Base-by-base conservation (phyloP, 2,113 vertebrate species). In the Panthera tigris region DNA sequence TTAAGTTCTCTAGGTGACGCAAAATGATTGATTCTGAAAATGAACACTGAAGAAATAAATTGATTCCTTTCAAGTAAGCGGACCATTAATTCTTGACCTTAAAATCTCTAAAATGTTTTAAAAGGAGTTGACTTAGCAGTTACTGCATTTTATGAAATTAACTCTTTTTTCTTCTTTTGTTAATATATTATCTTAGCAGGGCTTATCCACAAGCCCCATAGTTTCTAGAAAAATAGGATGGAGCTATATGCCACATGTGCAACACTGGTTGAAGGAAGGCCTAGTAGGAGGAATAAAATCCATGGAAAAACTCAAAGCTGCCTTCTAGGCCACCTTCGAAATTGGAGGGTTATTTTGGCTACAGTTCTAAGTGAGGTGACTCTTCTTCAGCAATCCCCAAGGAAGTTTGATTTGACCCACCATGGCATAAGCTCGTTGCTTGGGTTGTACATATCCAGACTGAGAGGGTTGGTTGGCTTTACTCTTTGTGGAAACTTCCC, bases 11-110 rank as follows among this genome's bases (percentile, higher is more conserved):
- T 95, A 97, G 97, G 97, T 97, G 87, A 96, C 1, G 92, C 36
- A 33, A 97, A 94, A 90, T 80, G 97, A 99, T 99, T 29, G 98
- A 99, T 98, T 98, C 97, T 94, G 91, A 98, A 98, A 98, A 98
- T 91, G 97, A 98, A 97, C 78, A 39, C 97, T 96, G 89, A 97
- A 98, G 97, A 93, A 98, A 98, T 45, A 92, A 97, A 98, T 98
- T 88, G 97, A 98, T 99, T 95, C 96, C 81, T 98, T 73, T 89
- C 98, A 98, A 98, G 98, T 96, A 91, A 86, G 98, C 0, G 0
- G 93, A 96, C 97, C 98, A 92, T 99, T 99, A 98, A 96, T 96
- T 90, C 69, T 94, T 78, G 45, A 98, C 96, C 97, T 98, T 95
- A 93, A 97, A 97, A 97, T 89, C 97, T 98, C 96, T 73, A 96